These are phyloP conservation scores for Poeciliopsis presidionis DNA, from an alignment of 2,797 vertebrate genomes.

Conservation along the genomic window DNA sequence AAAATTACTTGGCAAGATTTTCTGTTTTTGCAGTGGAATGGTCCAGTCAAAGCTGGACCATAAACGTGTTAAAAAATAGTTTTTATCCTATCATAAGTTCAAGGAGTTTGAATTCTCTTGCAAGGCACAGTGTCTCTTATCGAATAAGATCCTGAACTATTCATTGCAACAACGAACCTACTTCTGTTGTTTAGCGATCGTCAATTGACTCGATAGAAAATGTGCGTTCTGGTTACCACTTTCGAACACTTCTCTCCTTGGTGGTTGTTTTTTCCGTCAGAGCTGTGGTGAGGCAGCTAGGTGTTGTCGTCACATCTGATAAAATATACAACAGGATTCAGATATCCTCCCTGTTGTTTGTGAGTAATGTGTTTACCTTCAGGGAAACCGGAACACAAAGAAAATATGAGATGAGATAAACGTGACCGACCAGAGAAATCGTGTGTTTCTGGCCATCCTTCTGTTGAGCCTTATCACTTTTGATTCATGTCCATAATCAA, in stretches of 20 bases:
- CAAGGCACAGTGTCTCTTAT: neutral
- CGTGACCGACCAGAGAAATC: neutral
- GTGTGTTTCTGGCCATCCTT: neutral
- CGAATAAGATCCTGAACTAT: neutral
- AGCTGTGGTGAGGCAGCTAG: neutral
- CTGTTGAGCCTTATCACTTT: neutral
- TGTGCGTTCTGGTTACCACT: neutral
- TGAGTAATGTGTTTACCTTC: neutral
- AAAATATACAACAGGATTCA: neutral
- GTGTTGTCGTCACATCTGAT: neutral
- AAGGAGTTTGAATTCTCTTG: neutral
- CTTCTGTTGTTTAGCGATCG: neutral
- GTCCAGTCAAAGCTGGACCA: neutral
- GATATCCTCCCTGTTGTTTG: neutral
- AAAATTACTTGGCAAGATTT: too few species aligned
- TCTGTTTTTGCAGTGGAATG: neutral
- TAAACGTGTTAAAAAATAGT: neutral
- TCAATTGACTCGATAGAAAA: neutral
- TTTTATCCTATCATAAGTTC: neutral
- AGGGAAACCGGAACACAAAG: neutral
- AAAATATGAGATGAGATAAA: slow-evolving; percentile 1
- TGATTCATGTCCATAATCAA: neutral
- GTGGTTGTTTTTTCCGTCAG: neutral
- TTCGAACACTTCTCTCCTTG: neutral
- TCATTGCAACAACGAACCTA: neutral